Evolutionary conservation across 2,888 invertebrate genomes (phyloP).

Genomic region (Drosophila borealis): DNA sequence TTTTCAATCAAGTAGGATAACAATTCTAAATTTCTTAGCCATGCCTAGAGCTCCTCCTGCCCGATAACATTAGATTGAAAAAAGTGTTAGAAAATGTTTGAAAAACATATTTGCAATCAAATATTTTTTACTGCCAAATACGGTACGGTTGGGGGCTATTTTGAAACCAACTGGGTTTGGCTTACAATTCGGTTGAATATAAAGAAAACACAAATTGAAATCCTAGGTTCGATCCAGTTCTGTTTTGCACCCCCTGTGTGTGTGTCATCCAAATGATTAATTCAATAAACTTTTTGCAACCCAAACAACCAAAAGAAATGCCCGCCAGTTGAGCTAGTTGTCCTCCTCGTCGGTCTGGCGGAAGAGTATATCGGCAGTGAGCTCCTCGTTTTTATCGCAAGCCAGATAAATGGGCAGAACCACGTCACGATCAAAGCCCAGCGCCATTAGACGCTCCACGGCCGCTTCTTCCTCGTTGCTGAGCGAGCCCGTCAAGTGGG

Average conservation of each 20-base stretch:
- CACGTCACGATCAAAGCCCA: constrained; percentile 73
- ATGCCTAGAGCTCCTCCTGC: too few relatives aligned
- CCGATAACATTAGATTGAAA: too few relatives aligned
- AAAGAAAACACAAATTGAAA: too few relatives aligned
- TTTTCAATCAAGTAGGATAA: too few relatives aligned
- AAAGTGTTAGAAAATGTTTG: too few relatives aligned
- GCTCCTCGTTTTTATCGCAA: constrained; percentile 78
- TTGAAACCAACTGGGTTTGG: too few relatives aligned
- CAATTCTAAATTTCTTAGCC: too few relatives aligned
- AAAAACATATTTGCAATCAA: too few relatives aligned
- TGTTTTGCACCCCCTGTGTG: not conserved
- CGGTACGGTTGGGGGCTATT: too few relatives aligned
- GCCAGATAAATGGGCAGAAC: constrained; percentile 75
- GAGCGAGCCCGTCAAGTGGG: constrained; percentile 8
- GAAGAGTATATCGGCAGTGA: constrained; percentile 76
- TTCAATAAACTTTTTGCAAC: not conserved
- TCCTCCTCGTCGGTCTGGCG: constrained; percentile 71
- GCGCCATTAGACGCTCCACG: constrained; percentile 69
- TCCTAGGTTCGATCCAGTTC: too few relatives aligned
- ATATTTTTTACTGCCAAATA: too few relatives aligned
- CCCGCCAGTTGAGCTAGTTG: not conserved
- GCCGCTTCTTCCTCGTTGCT: constrained; percentile 64
- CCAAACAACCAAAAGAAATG: not conserved
- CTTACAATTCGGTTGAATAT: too few relatives aligned
- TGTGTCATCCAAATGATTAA: not conserved